These are phyloP conservation scores for Calameuta pallipes DNA, from an alignment of 2,888 invertebrate genomes.

Conservation along the genomic window DNA sequence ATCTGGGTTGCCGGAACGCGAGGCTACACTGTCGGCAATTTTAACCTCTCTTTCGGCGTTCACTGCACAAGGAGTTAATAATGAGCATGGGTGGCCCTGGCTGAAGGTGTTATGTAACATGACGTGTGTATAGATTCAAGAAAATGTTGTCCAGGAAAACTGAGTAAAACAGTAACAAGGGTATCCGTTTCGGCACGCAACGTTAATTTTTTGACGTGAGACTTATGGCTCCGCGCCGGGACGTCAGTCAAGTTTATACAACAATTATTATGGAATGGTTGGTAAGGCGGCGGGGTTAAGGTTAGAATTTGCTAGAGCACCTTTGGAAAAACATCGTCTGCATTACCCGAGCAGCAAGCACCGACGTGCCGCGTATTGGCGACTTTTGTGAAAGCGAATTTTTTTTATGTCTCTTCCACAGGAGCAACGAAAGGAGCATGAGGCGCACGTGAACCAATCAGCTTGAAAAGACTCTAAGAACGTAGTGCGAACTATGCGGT, in stretches of 20 bases:
- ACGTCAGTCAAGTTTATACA: not conserved
- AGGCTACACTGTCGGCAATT: slow-evolving; percentile 13
- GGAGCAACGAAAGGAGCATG: slow-evolving; percentile 8
- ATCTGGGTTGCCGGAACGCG: slow-evolving; percentile 54
- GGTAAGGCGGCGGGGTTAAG: not conserved
- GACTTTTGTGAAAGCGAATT: slow-evolving; percentile 49
- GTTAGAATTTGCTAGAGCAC: not conserved
- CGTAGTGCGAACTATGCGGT: slow-evolving; percentile 18
- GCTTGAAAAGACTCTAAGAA: slow-evolving; percentile 9
- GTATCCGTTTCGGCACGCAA: not conserved
- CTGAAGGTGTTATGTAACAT: not conserved
- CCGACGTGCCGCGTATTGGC: not conserved
- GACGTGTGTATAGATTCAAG: not conserved
- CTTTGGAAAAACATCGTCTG: not conserved
- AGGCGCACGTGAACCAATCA: not conserved
- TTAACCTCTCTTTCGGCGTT: slow-evolving; percentile 18
- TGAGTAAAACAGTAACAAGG: not conserved
- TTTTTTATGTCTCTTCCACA: slow-evolving; percentile 31
- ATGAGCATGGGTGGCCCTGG: not conserved
- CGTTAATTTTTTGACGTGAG: too few relatives aligned
- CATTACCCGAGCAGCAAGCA: not conserved
- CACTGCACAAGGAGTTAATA: not conserved
- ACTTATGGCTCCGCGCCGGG: not conserved
- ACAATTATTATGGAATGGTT: not conserved
- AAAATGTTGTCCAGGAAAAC: not conserved